Evolutionary conservation across 2,113 vertebrate species (phyloP).

Genomic region (Sprattus sprattus): DNA sequence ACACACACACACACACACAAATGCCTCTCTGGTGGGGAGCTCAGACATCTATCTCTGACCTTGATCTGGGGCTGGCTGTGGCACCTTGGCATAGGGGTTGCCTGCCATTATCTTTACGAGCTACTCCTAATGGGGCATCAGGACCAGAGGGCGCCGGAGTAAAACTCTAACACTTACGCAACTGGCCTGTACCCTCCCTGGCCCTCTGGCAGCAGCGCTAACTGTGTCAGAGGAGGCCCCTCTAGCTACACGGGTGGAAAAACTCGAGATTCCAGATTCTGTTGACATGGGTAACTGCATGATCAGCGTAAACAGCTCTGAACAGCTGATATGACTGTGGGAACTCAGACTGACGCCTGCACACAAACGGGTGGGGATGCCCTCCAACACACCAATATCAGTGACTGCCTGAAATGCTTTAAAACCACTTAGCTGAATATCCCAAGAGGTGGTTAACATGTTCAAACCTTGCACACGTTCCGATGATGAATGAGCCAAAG

Average conservation of each 20-base stretch:
- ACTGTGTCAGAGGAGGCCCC: neutral
- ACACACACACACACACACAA: neutral
- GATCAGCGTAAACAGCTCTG: neutral
- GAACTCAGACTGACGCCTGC: neutral
- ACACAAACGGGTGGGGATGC: neutral
- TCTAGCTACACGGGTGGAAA: neutral
- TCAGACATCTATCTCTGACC: constrained; percentile 8
- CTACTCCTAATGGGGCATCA: constrained; percentile 2
- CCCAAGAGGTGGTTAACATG: constrained; percentile 6
- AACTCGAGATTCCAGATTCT: neutral
- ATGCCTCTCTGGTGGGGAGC: neutral
- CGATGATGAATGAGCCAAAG: neutral
- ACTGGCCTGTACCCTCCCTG: neutral
- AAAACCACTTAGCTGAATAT: neutral
- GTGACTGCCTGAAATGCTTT: neutral
- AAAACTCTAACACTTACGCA: neutral
- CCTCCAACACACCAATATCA: neutral
- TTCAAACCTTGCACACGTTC: neutral
- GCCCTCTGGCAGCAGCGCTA: neutral
- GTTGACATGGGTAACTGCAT: constrained; percentile 1
- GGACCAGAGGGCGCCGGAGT: neutral
- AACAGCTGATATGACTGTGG: constrained; percentile 9
- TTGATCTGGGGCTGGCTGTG: neutral
- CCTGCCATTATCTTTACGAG: constrained; percentile 1
- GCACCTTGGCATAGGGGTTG: constrained; percentile 17